Percentiles rank a stretch among this genome's conserved stretches.
These are phyloP conservation scores for Agrochola lychnidis DNA, from an alignment of 2,888 invertebrate genomes.

Conservation along the genomic window DNA sequence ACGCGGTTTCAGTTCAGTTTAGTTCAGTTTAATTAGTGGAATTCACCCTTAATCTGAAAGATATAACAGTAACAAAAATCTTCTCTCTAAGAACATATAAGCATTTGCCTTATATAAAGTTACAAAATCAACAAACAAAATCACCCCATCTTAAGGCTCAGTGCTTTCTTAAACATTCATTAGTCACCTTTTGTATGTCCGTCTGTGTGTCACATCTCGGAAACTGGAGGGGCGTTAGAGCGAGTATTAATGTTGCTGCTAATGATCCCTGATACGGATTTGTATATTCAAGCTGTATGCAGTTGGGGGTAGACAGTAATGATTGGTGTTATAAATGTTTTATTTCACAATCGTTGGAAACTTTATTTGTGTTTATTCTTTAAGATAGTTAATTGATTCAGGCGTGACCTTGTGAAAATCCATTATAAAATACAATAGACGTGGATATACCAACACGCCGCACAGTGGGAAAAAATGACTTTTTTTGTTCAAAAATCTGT, in stretches of 20 bases:
- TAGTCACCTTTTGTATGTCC: conserved; percentile 71
- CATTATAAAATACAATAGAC: no score
- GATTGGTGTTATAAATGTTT: conserved; percentile 47
- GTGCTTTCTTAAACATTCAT: conserved; percentile 74
- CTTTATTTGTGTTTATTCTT: not conserved
- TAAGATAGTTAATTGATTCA: no score
- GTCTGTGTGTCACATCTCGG: conserved; percentile 65
- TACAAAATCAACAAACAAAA: conserved; percentile 51
- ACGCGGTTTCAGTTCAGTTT: no score
- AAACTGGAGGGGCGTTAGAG: conserved; percentile 68
- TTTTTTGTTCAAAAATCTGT: no score
- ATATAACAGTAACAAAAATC: no score
- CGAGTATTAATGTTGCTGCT: conserved; percentile 68
- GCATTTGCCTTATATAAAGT: not conserved
- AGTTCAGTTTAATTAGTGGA: no score
- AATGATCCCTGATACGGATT: conserved; percentile 70
- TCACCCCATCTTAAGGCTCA: conserved; percentile 61
- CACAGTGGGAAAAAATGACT: no score
- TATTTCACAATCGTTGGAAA: conserved; percentile 12
- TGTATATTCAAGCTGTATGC: conserved; percentile 58
- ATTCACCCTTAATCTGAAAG: no score
- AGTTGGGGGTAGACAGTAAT: conserved; percentile 32
- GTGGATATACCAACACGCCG: no score
- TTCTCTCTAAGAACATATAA: no score
- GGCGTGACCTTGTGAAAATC: no score